These are phyloP conservation scores for Enteromius argenteus DNA, from an alignment of 2,797 vertebrate species.

Conservation along the genomic window DNA sequence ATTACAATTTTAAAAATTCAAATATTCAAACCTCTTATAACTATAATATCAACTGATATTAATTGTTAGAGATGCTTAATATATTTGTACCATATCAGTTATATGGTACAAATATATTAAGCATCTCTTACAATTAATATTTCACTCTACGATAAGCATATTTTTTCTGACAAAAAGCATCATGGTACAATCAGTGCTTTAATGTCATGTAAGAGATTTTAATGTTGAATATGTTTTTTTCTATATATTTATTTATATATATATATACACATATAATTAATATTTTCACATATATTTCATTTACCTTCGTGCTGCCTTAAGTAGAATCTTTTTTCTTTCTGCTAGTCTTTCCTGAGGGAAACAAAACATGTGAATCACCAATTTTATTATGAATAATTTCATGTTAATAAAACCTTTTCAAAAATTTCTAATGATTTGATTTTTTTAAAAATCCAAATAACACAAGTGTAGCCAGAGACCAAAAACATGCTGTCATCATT, in stretches of 20 bases:
- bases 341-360: constrained; percentile 75
- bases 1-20: not conserved
- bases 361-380: not conserved
- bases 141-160: not conserved
- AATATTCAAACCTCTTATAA: not conserved
- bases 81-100: not conserved
- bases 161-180: not conserved
- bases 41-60: not conserved
- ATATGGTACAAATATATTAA: not conserved
- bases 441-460: not conserved
- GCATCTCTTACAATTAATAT: not conserved
- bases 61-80: too few species aligned
- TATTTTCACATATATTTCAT: not conserved
- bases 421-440: not conserved
- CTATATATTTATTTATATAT: not conserved
- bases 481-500: too few species aligned
- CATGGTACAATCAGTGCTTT: not conserved
- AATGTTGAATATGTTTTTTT: not conserved
- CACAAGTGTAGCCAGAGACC: not conserved
- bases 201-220: not conserved
- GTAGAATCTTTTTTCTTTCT: constrained; percentile 79
- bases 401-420: not conserved
- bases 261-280: too few species aligned
- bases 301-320: constrained; percentile 85
- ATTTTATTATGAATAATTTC: not conserved